Conservation (phyloP, 53 echinoderm and acorn worm genomes). For the Patiria pectinifera region DNA sequence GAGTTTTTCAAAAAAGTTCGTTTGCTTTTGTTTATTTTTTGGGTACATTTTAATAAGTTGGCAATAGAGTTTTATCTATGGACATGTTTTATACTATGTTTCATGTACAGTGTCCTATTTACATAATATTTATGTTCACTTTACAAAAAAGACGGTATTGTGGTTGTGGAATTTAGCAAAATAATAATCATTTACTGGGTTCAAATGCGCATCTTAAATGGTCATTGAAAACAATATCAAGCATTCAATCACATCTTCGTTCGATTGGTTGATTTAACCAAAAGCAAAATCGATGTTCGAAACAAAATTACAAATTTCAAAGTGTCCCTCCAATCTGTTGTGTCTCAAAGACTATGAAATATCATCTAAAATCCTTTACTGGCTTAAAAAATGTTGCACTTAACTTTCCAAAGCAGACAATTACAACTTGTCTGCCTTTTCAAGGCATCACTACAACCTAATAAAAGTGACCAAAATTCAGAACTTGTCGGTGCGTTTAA, state of each 20-base stretch:
- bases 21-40: neutral
- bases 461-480: too few species aligned
- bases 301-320: too few species aligned
- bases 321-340: too few species aligned
- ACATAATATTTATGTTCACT: slow-evolving; percentile 16
- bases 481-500: too few species aligned
- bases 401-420: too few species aligned
- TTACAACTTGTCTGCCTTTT: too few species aligned
- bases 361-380: too few species aligned
- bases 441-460: too few species aligned
- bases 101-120: slow-evolving; percentile 44
- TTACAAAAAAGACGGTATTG: neutral
- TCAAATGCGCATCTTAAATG: neutral
- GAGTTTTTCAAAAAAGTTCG: neutral
- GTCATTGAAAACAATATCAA: neutral
- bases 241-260: neutral
- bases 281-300: neutral
- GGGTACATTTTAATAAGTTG: slow-evolving; percentile 12
- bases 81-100: neutral
- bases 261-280: neutral
- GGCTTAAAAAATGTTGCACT: too few species aligned
- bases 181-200: neutral
- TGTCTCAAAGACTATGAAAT: too few species aligned
- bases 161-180: neutral
- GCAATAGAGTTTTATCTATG: slow-evolving; percentile 18